phyloP scores from a whole-genome alignment of 37 sponge, comb jelly and placozoan species.

The Axinella damicornis region DNA sequence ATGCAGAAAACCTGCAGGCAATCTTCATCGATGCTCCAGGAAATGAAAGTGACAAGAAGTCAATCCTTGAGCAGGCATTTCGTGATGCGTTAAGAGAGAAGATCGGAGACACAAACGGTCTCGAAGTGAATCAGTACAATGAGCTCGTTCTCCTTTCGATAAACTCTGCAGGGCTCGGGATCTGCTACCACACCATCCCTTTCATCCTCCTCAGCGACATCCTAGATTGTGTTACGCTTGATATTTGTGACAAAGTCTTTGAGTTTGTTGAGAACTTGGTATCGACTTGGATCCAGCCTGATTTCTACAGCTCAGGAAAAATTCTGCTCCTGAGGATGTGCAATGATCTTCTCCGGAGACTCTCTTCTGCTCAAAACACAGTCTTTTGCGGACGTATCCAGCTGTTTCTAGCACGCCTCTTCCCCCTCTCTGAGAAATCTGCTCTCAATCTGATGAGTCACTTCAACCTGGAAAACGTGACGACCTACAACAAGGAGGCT shows the following conservation, averaged over 20 bases:
- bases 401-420: constrained; percentile 94
- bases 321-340: constrained; percentile 89
- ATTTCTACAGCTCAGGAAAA: constrained; percentile 86
- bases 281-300: constrained; percentile 71
- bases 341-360: constrained; percentile 93
- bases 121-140: neutral
- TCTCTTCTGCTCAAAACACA: constrained; percentile 91
- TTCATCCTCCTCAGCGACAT: constrained; percentile 91
- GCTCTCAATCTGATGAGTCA: constrained; percentile 97
- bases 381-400: constrained; percentile 99
- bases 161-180: constrained; percentile 42
- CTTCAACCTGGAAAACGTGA: constrained; percentile 98
- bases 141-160: constrained; percentile 54
- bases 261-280: constrained; percentile 74
- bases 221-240: constrained; percentile 87
- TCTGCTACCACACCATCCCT: constrained; percentile 78
- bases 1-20: constrained; percentile 18
- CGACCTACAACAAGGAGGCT: constrained; percentile 76
- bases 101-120: neutral
- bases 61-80: constrained; percentile 89
- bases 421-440: constrained; percentile 95
- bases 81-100: constrained; percentile 71
- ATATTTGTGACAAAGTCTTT: constrained; percentile 83
- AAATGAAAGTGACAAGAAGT: constrained; percentile 77
- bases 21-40: constrained; percentile 35